Base-by-base conservation (phyloP, 2,888 invertebrate genomes). In the Allacma fusca region DNA sequence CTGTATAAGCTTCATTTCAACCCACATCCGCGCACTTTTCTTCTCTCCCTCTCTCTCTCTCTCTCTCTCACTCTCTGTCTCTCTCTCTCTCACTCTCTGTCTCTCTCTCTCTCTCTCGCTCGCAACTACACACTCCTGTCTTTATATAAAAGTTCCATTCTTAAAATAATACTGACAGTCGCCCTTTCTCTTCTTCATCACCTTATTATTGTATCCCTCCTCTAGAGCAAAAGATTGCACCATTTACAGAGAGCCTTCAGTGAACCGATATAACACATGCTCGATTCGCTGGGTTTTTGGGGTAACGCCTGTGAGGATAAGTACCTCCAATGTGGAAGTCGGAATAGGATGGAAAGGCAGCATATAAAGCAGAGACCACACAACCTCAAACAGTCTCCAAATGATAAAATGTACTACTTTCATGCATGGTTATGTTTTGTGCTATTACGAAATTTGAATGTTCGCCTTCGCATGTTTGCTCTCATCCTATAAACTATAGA, bases 101-200 rank as follows among this genome's bases (percentile, higher is more conserved):
- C 78, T 80, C 79, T 80, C 79, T 78, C 78, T 78, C 68, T 78
- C 78, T 68, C 76, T 77, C 79, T 81, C n/a, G n/a, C n/a, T n/a
- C n/a, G n/a, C n/a, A n/a, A n/a, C n/a, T n/a, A n/a, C n/a, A n/a
- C n/a, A n/a, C 40, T 40, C 40, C 40, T 80, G 73, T 75, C 77
- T 78, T 80, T 70, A 71, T 80, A 76, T 75, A 76, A 62, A 72
- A 71, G n/a, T 78, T 73, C 65, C 67, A 74, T 70, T 65, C 73
- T 67, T 68, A 71, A 73, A 76, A 76, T 77, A 79, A 70, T 72
- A 78, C 74, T 59, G 65, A 76, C 69, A 76, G 73, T 73, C 75
- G 79, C 75, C 77, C 79, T 79, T 79, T 78, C 76, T 75, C 78
- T 65, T 78, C 79, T 80, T 80, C 76, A 76, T 79, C 76, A 62